Conservation (phyloP, 1,140 invertebrate species). For the Leptopilina boulardi region DNA sequence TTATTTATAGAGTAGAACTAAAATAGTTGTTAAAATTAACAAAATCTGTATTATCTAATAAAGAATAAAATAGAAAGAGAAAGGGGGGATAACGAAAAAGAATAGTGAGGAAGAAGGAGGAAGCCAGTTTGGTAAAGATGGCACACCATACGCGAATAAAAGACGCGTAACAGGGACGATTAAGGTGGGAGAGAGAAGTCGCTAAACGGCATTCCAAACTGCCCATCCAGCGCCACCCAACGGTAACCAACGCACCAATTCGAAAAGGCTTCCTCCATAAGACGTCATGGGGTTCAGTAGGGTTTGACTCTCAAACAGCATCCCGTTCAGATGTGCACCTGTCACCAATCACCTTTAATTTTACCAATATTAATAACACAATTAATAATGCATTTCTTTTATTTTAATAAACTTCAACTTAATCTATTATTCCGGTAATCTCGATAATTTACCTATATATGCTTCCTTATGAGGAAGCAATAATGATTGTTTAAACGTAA, state of each 20-base stretch:
- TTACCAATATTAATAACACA: neutral
- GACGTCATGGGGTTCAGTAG: slow-evolving; percentile 6
- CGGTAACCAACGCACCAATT: slow-evolving; percentile 69
- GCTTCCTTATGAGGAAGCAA: neutral
- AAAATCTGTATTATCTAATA: too few relatives aligned
- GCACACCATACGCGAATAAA: slow-evolving; percentile 47
- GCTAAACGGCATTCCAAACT: slow-evolving; percentile 74
- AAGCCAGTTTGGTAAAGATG: slow-evolving; percentile 34
- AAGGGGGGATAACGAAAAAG: slow-evolving; percentile 53
- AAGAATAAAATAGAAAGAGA: slow-evolving; percentile 20
- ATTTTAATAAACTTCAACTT: too few relatives aligned
- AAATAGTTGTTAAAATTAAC: too few relatives aligned
- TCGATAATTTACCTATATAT: too few relatives aligned
- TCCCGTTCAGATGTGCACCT: neutral
- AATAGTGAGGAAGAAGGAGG: slow-evolving; percentile 54
- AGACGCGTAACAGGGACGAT: slow-evolving; percentile 43
- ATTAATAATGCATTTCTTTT: too few relatives aligned
- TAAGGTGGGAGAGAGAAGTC: slow-evolving; percentile 67
- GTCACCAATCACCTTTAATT: slow-evolving; percentile 34
- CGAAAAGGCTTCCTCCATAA: slow-evolving; percentile 48
- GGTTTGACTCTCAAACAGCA: slow-evolving; percentile 13
- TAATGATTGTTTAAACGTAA: neutral
- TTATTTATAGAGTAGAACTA: too few relatives aligned
- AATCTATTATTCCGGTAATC: neutral
- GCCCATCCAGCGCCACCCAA: slow-evolving; percentile 72